Base-by-base conservation (phyloP, 2,113 vertebrate species). In the Phycodurus eques region DNA sequence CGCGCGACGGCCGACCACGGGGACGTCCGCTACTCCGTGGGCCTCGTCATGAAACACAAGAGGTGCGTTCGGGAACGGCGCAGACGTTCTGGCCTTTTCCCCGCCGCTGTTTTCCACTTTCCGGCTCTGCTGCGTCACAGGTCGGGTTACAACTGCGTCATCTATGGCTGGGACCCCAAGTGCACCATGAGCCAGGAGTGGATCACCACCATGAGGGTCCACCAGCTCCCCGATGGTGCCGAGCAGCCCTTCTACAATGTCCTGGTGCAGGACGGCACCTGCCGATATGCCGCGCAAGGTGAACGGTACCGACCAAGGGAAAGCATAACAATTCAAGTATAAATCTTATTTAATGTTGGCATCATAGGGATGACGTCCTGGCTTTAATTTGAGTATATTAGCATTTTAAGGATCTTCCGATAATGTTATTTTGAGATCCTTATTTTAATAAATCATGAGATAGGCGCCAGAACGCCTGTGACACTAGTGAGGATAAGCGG, bases 131-230 rank as follows among this genome's bases (percentile, higher is more conserved):
- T 15, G 5, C 31, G 57, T 35, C 31, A 39, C 70, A 90, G 98
- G 73, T 98, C 98, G 0, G 96, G 95, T 68, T 99, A 98, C 71
- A 97, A 96, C 90, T 98, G 98, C 8, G 96, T 98, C 42, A 95
- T 98, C 75, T 98, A 98, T 0, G 97, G 98, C 66, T 99, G 98
- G 98, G 98, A 99, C 68, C 96, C 97, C 0, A 94, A 95, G 82
- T 99, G 98, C 90, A 96, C 96, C 89, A 99, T 99, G 98, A 96
- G 96, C 1, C 94, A 95, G 3, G 96, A 98, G 67, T 99, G 97
- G 98, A 97, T 98, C 85, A 93, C 95, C 43, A 98, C 96, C 15
- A 98, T 98, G 96, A 95, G 96, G 0, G 95, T 98, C 71, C 94
- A 96, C 86, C 96, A 96, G 90, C 91, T 98, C 72, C 92, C 95